Evolutionary conservation across 2,797 vertebrate species (phyloP).

Genomic region (Lithobates sylvaticus): DNA sequence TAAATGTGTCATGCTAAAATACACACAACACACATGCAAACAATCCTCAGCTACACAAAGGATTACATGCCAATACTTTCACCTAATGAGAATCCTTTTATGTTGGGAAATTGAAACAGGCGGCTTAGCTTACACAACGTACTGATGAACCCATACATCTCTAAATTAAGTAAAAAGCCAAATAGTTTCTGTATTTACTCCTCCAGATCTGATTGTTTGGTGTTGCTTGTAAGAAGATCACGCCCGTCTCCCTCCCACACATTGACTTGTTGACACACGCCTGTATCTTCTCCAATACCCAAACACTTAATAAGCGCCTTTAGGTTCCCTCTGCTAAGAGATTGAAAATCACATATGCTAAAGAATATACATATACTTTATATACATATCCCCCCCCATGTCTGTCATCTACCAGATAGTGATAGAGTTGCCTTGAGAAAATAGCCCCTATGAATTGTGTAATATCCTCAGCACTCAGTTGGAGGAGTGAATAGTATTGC

Average conservation of each 20-base stretch:
- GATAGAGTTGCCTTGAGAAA: too few species aligned
- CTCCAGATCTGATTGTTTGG: conserved; percentile 37
- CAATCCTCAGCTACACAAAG: background rate
- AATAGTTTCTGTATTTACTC: conserved; percentile 39
- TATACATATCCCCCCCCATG: too few species aligned
- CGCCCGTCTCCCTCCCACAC: conserved; percentile 39
- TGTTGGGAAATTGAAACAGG: conserved; percentile 21
- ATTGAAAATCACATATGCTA: background rate
- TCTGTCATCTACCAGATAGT: too few species aligned
- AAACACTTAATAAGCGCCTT: background rate
- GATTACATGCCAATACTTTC: conserved; percentile 31
- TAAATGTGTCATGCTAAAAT: conserved; percentile 20
- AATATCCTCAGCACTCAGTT: too few species aligned
- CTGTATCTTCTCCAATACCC: background rate
- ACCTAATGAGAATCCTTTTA: conserved; percentile 11
- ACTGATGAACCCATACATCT: conserved; percentile 20
- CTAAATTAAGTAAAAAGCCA: conserved; percentile 25
- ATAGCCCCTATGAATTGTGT: too few species aligned
- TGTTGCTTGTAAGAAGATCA: conserved; percentile 32
- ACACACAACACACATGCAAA: background rate
- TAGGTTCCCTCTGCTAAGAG: background rate
- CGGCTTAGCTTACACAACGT: conserved; percentile 11
- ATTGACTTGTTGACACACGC: conserved; percentile 17
- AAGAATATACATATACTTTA: background rate
- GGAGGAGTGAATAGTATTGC: too few species aligned